Base-by-base conservation (phyloP, 2,113 vertebrate genomes). In the Planiliza haematocheilus region DNA sequence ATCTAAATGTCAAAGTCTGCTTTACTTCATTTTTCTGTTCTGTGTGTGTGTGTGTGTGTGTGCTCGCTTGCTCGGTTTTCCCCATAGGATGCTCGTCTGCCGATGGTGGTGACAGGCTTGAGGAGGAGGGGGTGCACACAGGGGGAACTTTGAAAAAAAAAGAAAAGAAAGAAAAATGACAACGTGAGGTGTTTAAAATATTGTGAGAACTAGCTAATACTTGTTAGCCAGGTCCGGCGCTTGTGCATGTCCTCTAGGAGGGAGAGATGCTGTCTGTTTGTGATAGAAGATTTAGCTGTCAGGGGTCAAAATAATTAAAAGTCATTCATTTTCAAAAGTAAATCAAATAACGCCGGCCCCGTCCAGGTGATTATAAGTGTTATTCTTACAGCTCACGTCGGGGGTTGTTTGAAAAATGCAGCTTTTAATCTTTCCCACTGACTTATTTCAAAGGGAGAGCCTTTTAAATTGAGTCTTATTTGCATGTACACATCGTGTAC, bases 1-100 rank as follows among this genome's bases (percentile, higher is more conserved):
- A 57, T 55, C 73, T 68, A 89, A 88, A 90, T 90, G 83, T 83
- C 83, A 88, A 77, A 82, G 74, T 80, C 86, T 87, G 48, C 52
- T 82, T 75, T 69, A 67, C 72, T 86, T 74, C 12, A 62, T 77
- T 83, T 82, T 51, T 64, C 21, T 62, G 50, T 65, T 21, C 72
- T 57, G 53, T 61, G 65, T 36, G 56, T 65, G 56, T 51, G 57
- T 74, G 59, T 65, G 51, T 56, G 39, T 71, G 36, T 57, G 49
- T 64, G 65, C 74, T 39, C 68, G 74, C 52, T 45, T 21, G 50
- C 21, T 59, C 62, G 52, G 70, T 61, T 80, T 74, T 46, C 65
- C 84, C 82, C 56, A 69, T 70, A 77, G 87, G 82, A 77, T 70
- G 69, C 48, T 49, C 73, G 53, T 79, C 77, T 86, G 70, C 75